Percentiles rank a stretch among this genome's conserved stretches.
phyloP scores from a whole-genome alignment of 2,888 invertebrate genomes.

The Microctonus brassicae region DNA sequence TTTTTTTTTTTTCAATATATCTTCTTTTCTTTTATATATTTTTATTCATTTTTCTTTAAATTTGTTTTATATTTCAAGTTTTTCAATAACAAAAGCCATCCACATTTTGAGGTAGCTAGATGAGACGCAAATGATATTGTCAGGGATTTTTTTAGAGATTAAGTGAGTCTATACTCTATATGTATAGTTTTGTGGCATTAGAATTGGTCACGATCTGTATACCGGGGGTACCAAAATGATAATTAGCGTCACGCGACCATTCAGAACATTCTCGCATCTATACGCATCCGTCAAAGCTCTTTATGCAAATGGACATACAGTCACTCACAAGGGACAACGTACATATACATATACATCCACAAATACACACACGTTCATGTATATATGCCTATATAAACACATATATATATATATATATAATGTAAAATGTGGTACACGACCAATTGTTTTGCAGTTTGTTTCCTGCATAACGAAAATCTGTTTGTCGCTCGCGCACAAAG shows the following conservation, averaged over 20 bases:
- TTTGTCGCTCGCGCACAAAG: constrained; percentile 1
- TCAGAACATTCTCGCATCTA: constrained; percentile 41
- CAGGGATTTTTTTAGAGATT: background rate
- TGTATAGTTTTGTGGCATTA: background rate
- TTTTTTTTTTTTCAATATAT: background rate
- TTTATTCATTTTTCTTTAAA: background rate
- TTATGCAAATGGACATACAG: constrained; percentile 45
- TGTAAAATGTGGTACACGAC: background rate
- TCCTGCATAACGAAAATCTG: constrained; percentile 37
- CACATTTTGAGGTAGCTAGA: no score
- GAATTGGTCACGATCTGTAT: constrained; percentile 30
- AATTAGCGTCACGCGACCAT: constrained; percentile 53
- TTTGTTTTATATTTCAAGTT: no score
- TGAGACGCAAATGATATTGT: background rate
- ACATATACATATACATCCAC: constrained; percentile 33
- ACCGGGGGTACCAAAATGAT: constrained; percentile 40
- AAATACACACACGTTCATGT: background rate
- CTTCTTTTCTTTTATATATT: background rate
- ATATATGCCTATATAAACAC: no score
- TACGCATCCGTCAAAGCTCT: constrained; percentile 41
- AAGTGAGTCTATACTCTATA: background rate
- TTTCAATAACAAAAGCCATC: background rate
- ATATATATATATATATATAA: constrained; percentile 1
- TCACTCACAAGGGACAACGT: constrained; percentile 37
- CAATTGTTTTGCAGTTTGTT: constrained; percentile 34